Base-by-base conservation (phyloP, 2,113 vertebrate genomes). In the Hystrix cristata region DNA sequence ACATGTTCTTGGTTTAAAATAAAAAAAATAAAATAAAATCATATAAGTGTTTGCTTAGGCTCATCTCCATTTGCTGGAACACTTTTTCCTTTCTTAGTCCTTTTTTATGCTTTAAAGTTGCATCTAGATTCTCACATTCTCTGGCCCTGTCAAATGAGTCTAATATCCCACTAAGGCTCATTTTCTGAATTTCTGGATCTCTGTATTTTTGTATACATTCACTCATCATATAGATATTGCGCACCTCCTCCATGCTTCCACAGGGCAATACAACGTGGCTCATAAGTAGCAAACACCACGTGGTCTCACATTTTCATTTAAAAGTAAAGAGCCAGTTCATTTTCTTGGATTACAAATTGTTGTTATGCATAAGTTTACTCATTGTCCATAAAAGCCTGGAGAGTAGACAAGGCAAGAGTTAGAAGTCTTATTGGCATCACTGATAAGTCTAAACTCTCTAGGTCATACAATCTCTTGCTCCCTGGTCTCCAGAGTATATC, bases 51-150 rank as follows among this genome's bases (percentile, higher is more conserved):
- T 74, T 87, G 18, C 64, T 55, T 38, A 38, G 48, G 5, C 11
- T 95, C 8, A 8, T 60, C 8, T 89, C 48, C 46, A 78, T 38
- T 81, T 88, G 51, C 25, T 53, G 13, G 59, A 72, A 86, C 57
- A 43, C 0, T 59, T 10, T 12, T 27, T 38, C 14, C 29, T 72
- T 23, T 88, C 29, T 7, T 69, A 18, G 31, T 60, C 29, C 8
- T n/a, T 72, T 72, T 72, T 85, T 57, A 62, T 90, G 18, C 31
- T 86, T 82, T 84, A 86, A 95, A 91, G 62, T 59, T 92, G 15
- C 11, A 19, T 89, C 3, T 74, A 91, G 16, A 25, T 15, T 53
- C 12, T 25, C 59, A 95, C 55, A 88, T 31, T 43, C 69, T 55
- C 64, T 13, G 84, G 82, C 11, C 5, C 18, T 80, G 14, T 4